Percentiles rank a stretch among this genome's conserved stretches.
Evolutionary conservation across 2,797 vertebrate species (phyloP).

Genomic region (Danio choprae): DNA sequence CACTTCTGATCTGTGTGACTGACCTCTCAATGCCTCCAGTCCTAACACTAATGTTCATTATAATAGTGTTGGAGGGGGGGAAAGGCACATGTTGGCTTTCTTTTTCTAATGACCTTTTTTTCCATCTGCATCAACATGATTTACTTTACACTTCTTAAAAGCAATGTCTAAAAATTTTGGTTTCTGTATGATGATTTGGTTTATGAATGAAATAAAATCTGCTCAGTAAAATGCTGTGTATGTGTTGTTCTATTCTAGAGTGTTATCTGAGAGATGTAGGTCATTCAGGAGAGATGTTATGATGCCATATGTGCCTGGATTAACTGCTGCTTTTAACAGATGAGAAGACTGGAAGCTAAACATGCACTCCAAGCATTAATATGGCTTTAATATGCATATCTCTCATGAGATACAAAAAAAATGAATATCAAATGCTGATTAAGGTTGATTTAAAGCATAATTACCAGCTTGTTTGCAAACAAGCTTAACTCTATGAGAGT

Average conservation of each 20-base stretch:
- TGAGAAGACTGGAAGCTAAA: constrained; percentile 1
- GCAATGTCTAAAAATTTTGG: background rate
- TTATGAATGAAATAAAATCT: constrained; percentile 45
- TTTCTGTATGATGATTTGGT: constrained; percentile 40
- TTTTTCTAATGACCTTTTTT: constrained; percentile 7
- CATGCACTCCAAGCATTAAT: background rate
- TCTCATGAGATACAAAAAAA: background rate
- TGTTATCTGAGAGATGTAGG: constrained; percentile 61
- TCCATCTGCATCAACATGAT: background rate
- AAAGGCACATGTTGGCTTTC: background rate
- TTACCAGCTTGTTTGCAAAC: background rate
- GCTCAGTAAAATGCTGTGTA: constrained; percentile 57
- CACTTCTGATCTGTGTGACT: constrained; percentile 50
- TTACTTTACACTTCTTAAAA: constrained; percentile 2
- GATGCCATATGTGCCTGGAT: constrained; percentile 43
- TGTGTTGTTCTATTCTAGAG: constrained; percentile 60
- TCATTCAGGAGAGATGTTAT: constrained; percentile 54
- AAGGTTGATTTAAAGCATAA: background rate
- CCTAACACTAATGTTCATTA: background rate
- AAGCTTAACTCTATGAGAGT: background rate
- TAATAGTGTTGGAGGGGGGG: background rate
- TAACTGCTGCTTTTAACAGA: constrained; percentile 33
- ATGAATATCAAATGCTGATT: background rate
- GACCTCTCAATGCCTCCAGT: background rate
- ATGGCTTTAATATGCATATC: background rate